phyloP scores from a whole-genome alignment of 1,140 invertebrate species.

The Trialeurodes vaporariorum region DNA sequence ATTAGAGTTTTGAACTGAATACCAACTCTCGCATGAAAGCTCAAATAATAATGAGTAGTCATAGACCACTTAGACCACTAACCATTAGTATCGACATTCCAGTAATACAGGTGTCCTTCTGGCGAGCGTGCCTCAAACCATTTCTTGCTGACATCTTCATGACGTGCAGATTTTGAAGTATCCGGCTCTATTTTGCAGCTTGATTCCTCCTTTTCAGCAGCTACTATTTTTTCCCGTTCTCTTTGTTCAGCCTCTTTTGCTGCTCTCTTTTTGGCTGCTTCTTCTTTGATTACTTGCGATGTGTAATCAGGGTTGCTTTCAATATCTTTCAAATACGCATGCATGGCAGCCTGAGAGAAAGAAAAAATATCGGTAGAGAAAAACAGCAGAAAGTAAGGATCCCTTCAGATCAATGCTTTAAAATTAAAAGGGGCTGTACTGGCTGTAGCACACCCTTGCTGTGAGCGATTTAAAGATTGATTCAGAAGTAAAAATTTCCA shows the following conservation, averaged over 20 bases:
- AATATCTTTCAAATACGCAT: constrained; percentile 67
- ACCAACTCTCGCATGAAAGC: too few species aligned
- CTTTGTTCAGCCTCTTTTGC: constrained; percentile 12
- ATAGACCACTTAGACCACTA: too few species aligned
- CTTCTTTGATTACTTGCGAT: constrained; percentile 35
- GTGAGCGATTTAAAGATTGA: too few species aligned
- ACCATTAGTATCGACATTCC: constrained; percentile 70
- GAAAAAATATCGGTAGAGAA: constrained; percentile 13
- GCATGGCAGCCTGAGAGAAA: constrained; percentile 53
- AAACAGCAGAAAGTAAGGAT: too few species aligned
- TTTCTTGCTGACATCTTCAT: constrained; percentile 29
- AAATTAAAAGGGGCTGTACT: too few species aligned
- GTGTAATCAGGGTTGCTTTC: constrained; percentile 59
- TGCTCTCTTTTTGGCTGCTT: constrained; percentile 20
- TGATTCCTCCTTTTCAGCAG: constrained; percentile 29
- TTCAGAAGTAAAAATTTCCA: too few species aligned
- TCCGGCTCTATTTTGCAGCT: constrained; percentile 24
- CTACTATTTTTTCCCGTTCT: constrained; percentile 34
- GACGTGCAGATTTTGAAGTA: constrained; percentile 23
- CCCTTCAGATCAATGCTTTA: too few species aligned
- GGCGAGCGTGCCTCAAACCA: constrained; percentile 61
- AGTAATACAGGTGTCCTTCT: constrained; percentile 65
- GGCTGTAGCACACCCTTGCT: too few species aligned
- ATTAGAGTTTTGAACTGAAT: too few species aligned
- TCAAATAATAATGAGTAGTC: too few species aligned